These are phyloP conservation scores for Pelosia muscerda DNA, from an alignment of 2,888 invertebrate species.

Conservation along the genomic window DNA sequence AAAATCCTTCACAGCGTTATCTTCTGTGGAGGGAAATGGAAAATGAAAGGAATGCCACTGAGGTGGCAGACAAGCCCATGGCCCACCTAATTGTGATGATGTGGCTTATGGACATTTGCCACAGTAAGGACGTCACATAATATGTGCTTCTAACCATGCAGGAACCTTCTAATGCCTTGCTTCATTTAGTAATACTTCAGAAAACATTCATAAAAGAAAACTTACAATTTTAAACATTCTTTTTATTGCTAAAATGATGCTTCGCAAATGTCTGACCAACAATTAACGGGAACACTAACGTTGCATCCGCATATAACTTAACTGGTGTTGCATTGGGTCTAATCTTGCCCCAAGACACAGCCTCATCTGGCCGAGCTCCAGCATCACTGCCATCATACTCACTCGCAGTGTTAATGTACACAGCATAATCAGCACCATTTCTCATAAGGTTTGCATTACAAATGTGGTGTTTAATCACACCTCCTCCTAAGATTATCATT, in stretches of 20 bases:
- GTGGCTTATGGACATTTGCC: too few relatives aligned
- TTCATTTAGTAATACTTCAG: background rate
- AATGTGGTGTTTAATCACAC: slow-evolving; percentile 99
- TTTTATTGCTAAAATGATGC: slow-evolving; percentile 85
- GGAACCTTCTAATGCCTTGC: too few relatives aligned
- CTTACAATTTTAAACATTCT: slow-evolving; percentile 71
- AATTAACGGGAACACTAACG: slow-evolving; percentile 96
- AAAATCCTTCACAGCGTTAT: too few relatives aligned
- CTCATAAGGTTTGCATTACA: slow-evolving; percentile 99
- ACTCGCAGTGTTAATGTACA: slow-evolving; percentile 97
- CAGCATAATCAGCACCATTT: slow-evolving; percentile 98
- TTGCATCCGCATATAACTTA: slow-evolving; percentile 98
- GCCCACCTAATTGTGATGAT: too few relatives aligned
- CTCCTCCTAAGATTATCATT: slow-evolving; percentile 98
- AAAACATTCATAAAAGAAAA: background rate
- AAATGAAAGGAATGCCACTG: too few relatives aligned
- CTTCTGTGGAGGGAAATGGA: too few relatives aligned
- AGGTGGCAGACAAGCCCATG: too few relatives aligned
- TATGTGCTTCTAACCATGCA: too few relatives aligned
- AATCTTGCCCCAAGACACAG: slow-evolving; percentile 99
- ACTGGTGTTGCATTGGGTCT: slow-evolving; percentile 94
- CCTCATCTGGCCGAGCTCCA: slow-evolving; percentile 99
- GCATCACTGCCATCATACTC: slow-evolving; percentile 99
- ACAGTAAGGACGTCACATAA: too few relatives aligned
- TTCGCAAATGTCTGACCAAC: slow-evolving; percentile 98